Evolutionary conservation across 2,888 invertebrate species (phyloP).

Genomic region (Stomorhina lunata): DNA sequence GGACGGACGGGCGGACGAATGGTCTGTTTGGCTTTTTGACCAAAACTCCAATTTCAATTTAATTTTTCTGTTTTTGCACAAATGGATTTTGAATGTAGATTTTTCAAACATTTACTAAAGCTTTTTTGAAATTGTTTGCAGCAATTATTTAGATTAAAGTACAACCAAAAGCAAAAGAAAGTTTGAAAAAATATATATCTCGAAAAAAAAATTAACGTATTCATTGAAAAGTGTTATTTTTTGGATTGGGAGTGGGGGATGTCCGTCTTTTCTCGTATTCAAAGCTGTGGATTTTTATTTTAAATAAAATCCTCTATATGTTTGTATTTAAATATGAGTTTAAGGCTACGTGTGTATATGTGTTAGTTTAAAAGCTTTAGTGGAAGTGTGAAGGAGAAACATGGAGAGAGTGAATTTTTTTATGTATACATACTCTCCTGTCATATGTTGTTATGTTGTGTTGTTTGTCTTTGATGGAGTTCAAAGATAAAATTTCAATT

Average conservation of each 20-base stretch:
- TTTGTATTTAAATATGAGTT: background rate
- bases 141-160: conserved; percentile 56
- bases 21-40: conserved; percentile 8
- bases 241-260: background rate
- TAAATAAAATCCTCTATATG: background rate
- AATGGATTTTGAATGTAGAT: conserved; percentile 56
- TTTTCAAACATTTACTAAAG: conserved; percentile 9
- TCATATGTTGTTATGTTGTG: background rate
- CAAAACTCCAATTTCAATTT: conserved; percentile 28
- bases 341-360: too few species aligned
- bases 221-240: conserved; percentile 52
- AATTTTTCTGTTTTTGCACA: background rate
- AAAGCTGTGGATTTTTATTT: background rate
- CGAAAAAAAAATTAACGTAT: conserved; percentile 49
- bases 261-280: too few species aligned
- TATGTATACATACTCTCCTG: background rate
- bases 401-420: background rate
- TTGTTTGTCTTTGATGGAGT: conserved; percentile 43
- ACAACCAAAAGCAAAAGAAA: conserved; percentile 42
- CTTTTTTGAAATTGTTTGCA: background rate
- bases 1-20: too few species aligned
- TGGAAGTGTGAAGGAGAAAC: background rate
- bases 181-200: conserved; percentile 3
- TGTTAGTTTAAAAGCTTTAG: too few species aligned
- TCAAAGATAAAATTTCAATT: conserved; percentile 63